These are phyloP conservation scores for Phalacrocorax aristotelis DNA, from an alignment of 2,113 vertebrate species.

Conservation along the genomic window DNA sequence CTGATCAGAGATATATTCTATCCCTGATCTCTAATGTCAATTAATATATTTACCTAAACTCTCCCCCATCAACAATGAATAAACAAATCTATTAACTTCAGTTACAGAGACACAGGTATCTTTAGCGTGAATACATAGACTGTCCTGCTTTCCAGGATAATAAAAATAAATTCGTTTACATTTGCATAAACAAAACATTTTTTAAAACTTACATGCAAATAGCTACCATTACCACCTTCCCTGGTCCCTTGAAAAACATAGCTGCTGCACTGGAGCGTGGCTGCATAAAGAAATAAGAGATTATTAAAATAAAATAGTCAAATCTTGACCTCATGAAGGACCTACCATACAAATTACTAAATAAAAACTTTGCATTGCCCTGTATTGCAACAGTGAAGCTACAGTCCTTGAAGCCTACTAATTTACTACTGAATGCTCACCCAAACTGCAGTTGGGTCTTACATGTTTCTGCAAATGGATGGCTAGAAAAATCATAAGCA, in stretches of 20 bases:
- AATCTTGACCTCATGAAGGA: neutral
- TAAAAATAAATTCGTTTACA: neutral
- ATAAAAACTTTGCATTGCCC: neutral
- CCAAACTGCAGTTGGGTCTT: neutral
- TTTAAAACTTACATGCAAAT: conserved; percentile 95
- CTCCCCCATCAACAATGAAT: neutral
- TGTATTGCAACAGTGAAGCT: neutral
- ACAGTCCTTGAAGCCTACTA: neutral
- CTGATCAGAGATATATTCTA: neutral
- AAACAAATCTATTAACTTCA: neutral
- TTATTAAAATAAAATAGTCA: neutral
- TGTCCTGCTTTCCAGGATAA: neutral
- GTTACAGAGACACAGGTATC: neutral
- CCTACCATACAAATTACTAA: neutral
- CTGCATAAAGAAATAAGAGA: conserved; percentile 69
- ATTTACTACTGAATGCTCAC: neutral
- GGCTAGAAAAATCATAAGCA: neutral
- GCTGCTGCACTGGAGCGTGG: conserved; percentile 86
- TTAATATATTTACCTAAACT: neutral
- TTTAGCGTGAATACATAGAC: neutral
- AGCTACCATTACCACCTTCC: conserved; percentile 97
- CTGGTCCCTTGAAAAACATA: conserved; percentile 91
- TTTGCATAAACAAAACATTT: neutral
- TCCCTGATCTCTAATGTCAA: neutral
- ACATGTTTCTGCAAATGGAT: neutral